Evolutionary conservation across 2,797 vertebrate species (phyloP), one percentile per base, ranked within the genome.

Genomic region (Scolopax rusticola): DNA sequence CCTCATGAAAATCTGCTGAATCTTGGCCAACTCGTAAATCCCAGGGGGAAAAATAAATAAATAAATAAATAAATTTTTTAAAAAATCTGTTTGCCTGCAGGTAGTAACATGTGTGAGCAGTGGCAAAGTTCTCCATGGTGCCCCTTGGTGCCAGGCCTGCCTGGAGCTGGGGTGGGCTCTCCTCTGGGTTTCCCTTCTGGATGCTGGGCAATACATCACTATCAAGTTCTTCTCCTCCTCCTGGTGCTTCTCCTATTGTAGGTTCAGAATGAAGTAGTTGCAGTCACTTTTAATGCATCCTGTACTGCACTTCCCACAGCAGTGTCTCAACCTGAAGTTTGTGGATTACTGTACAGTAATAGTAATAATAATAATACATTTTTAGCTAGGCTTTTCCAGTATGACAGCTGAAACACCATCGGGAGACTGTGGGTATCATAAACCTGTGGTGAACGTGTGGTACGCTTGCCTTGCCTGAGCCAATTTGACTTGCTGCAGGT

Each of bases 1-100:
- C 43, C 53, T 88, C 83, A 87, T 18, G 51, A 94, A 95, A 95
- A 96, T 89, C 89, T 89, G 87, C 85, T 94, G 91, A 94, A 95
- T 74, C 77, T 48, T 73, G 47, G 61, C 85, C 85, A 95, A 25
- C 18, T 76, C 65, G 61, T 81, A 86, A 91, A 92, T 81, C 45
- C 33, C 45, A 32, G 54, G 5, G 7, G 7, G 6, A 9, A 30
- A 47, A 11, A 6, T 38, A 14, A 27, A 38, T 3, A 50, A 16
- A 33, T 33, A 33, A 33, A 33, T 33, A 30, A 38, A 20, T 43
- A 43, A 43, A 43, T 41, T 28, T 16, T 41, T 28, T 50, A n/a
- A 27, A n/a, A 33, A 18, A 15, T 38, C 27, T 68, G 32, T 78
- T 54, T 59, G 21, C 61, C 50, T 64, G 54, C 7, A 14, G 68